Percentiles rank a stretch among this genome's conserved stretches.
phyloP scores from a whole-genome alignment of 2,797 vertebrate genomes.

The Schizothorax lantsangensis region DNA sequence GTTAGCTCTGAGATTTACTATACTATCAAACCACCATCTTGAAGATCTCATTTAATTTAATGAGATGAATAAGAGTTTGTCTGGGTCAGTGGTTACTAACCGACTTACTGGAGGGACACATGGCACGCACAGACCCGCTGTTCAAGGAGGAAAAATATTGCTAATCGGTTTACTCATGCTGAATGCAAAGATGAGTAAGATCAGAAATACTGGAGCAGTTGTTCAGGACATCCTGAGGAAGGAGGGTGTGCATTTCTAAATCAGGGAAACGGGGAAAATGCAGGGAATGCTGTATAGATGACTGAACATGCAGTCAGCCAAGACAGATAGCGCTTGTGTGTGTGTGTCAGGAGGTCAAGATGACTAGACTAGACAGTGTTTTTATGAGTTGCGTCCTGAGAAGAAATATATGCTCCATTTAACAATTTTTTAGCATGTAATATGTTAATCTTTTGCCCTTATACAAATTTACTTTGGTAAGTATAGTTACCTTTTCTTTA shows the following conservation, averaged over 20 bases:
- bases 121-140: background rate
- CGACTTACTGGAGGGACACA: constrained; percentile 11
- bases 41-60: constrained; percentile 44
- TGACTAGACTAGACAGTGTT: constrained; percentile 2
- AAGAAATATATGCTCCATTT: background rate
- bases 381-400: background rate
- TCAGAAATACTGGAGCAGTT: constrained; percentile 45
- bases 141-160: constrained; percentile 2
- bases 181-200: constrained; percentile 14
- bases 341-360: constrained; percentile 33
- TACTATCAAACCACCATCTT: constrained; percentile 22
- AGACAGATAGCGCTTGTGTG: background rate
- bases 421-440: background rate
- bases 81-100: constrained; percentile 19
- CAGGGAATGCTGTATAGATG: constrained; percentile 49
- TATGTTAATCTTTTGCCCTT: background rate
- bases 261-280: constrained; percentile 53
- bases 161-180: constrained; percentile 44
- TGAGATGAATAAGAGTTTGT: constrained; percentile 43
- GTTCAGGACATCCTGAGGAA: constrained; percentile 59
- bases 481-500: background rate
- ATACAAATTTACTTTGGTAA: background rate
- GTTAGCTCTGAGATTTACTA: constrained; percentile 21
- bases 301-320: constrained; percentile 31
- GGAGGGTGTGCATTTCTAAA: constrained; percentile 38